These are phyloP conservation scores for Embiotoca jacksoni DNA, from an alignment of 2,113 vertebrate species.

Conservation along the genomic window DNA sequence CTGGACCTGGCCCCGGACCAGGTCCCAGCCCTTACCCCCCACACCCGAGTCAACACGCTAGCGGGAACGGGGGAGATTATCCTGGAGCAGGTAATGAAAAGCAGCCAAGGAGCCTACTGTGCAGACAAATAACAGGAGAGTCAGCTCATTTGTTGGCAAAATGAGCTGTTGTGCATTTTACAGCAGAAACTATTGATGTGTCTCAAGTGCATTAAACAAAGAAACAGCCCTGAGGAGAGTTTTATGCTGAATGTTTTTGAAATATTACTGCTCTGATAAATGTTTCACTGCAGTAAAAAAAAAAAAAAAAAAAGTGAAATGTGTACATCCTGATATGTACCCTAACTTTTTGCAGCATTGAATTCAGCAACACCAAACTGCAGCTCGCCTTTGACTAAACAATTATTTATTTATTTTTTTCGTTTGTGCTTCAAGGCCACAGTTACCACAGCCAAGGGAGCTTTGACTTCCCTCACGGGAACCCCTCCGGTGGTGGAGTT, in stretches of 20 bases:
- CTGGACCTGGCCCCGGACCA: constrained; percentile 89
- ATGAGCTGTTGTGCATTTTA: constrained; percentile 42
- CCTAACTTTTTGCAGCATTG: constrained; percentile 28
- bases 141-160: constrained; percentile 30
- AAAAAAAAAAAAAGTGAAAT: constrained; percentile 3
- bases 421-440: constrained; percentile 87
- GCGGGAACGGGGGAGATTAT: constrained; percentile 91
- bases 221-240: constrained; percentile 40
- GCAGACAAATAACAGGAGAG: constrained; percentile 23
- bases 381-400: background rate
- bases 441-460: constrained; percentile 96
- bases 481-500: constrained; percentile 87
- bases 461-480: constrained; percentile 97
- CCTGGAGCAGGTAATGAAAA: constrained; percentile 89
- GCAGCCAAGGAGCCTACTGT: background rate
- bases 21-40: constrained; percentile 93
- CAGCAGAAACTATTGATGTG: constrained; percentile 33
- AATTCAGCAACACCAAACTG: constrained; percentile 14
- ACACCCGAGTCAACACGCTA: constrained; percentile 88
- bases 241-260: constrained; percentile 47
- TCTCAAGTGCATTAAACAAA: constrained; percentile 49
- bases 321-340: constrained; percentile 14
- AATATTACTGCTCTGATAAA: constrained; percentile 45
- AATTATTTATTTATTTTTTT: constrained; percentile 46
- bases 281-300: constrained; percentile 27